Conservation (phyloP, 2,797 vertebrate genomes). For the Xyrichtys novacula region DNA sequence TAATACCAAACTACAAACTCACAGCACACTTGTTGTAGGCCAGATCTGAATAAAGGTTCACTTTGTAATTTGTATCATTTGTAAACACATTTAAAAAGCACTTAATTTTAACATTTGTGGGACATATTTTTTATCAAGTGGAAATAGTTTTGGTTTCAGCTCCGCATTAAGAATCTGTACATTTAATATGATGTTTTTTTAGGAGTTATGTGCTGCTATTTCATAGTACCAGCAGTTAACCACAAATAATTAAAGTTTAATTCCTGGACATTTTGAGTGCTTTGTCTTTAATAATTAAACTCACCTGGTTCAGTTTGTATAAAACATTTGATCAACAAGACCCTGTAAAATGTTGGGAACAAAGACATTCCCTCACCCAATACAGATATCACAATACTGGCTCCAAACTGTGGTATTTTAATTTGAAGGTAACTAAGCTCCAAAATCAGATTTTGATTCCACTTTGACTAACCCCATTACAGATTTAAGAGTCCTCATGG, state of each 20-base stretch:
- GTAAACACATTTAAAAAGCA: conserved; percentile 15
- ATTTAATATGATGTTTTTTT: conserved; percentile 54
- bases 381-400: no score
- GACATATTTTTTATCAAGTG: conserved; percentile 24
- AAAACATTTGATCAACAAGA: background rate
- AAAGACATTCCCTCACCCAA: no score
- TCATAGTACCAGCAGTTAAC: conserved; percentile 62
- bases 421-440: no score
- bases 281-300: conserved; percentile 26
- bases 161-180: conserved; percentile 28
- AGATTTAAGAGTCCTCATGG: no score
- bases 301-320: background rate
- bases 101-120: conserved; percentile 18
- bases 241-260: conserved; percentile 60
- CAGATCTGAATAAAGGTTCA: conserved; percentile 18
- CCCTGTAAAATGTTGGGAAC: background rate
- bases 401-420: no score
- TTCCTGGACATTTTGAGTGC: conserved; percentile 35
- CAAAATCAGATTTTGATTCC: no score
- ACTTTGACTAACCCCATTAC: no score
- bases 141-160: conserved; percentile 14
- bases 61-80: conserved; percentile 21
- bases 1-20: background rate
- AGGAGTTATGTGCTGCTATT: conserved; percentile 61
- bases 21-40: background rate